Evolutionary conservation across 1,140 invertebrate species (phyloP), one percentile per base, ranked within the genome.

Genomic region (Caenorhabditis brenneri): DNA sequence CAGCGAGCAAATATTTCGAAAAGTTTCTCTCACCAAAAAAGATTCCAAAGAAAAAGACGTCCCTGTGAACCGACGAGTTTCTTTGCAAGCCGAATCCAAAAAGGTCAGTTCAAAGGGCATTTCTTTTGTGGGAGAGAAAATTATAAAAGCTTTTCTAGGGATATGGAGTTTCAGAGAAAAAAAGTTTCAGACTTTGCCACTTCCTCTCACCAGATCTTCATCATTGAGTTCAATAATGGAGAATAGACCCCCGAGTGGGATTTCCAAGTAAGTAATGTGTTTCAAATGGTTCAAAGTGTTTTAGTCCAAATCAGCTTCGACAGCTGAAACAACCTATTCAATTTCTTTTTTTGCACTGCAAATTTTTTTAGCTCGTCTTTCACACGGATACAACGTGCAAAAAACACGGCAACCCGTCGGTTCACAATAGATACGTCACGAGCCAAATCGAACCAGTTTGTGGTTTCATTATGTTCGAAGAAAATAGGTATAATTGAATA

Each of bases 381-480:
- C 78, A 84, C 78, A 9, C 83, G 82, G 3, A 48, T 84, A 2
- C 74, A 78, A 65, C 29, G 65, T 33, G 49, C 79, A 39, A 81
- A 51, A 42, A 51, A 58, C 16, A 33, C 80, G 9, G 19, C 31
- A 15, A 22, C 53, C 7, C 36, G 84, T 24, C 53, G 22, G 6
- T 89, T 81, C 42, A 78, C 85, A 24, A 89, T 90, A 29, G 89
- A 90, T 79, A 90, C 87, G 2, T 90, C 89, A 15, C 51, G 88
- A 15, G 89, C 89, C 19, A 90, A 88, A 81, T 87, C 83, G 46
- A 90, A 90, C 80, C 60, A 49, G 19, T 81, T 55, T 24, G 89
- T 91, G n/a, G 89, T 90, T 10, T 90, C 89, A n/a, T 69, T 91
- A 48, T 91, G 89, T 82, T 79, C 88, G 0, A 87, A 84, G 48